A percentile compares a stretch with the other conserved stretches of the same genome.
These are phyloP conservation scores for Malurus melanocephalus DNA, from an alignment of 2,113 vertebrate species.

Conservation along the genomic window DNA sequence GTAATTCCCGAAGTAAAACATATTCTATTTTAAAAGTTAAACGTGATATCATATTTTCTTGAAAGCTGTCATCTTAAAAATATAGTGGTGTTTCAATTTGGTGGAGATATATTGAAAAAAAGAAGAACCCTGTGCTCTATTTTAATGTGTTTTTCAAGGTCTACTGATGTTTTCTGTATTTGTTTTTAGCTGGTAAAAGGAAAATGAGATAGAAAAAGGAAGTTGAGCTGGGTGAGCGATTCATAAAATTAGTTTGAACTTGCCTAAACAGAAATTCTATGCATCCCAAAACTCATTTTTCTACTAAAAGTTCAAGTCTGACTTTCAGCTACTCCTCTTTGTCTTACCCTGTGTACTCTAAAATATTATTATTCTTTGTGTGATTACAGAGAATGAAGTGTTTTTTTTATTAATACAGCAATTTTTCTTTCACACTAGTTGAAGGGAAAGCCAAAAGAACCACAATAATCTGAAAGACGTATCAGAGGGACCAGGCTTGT, in stretches of 20 bases:
- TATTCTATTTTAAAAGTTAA: conserved; percentile 3
- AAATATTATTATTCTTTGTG: not conserved
- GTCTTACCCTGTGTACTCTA: not conserved
- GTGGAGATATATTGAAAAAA: not conserved
- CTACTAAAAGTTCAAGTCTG: conserved; percentile 17
- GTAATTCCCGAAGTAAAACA: not conserved
- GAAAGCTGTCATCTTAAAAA: conserved; percentile 36
- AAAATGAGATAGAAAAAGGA: conserved; percentile 51
- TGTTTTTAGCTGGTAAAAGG: conserved; percentile 43
- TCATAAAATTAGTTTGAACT: conserved; percentile 65
- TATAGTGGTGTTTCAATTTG: conserved; percentile 36
- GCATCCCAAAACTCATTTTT: conserved; percentile 38
- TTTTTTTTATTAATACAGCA: not conserved
- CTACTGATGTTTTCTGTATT: conserved; percentile 45
- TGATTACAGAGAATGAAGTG: not conserved
- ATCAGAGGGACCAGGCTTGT: not conserved
- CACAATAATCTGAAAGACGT: not conserved
- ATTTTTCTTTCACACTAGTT: not conserved
- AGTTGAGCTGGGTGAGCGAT: conserved; percentile 36
- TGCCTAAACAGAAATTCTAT: conserved; percentile 50
- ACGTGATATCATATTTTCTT: conserved; percentile 10
- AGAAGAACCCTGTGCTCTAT: not conserved
- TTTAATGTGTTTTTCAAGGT: conserved; percentile 55
- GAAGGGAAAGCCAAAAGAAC: not conserved
- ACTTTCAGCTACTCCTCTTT: not conserved